phyloP scores from a whole-genome alignment of 2,797 vertebrate genomes.

The Aplochiton taeniatus region DNA sequence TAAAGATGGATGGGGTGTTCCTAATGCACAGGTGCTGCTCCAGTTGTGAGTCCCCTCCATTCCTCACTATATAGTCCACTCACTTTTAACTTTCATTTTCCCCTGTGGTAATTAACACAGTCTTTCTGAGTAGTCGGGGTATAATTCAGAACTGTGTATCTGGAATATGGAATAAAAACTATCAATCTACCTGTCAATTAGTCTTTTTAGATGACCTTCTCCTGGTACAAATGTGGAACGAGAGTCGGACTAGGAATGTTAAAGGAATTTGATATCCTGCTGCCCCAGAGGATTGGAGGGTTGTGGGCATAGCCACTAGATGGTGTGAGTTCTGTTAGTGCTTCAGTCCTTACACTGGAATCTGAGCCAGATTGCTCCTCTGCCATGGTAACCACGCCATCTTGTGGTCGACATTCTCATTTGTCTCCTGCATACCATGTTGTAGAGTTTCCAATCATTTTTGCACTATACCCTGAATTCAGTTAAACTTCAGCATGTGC shows the following conservation, averaged over 20 bases:
- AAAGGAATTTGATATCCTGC: not conserved
- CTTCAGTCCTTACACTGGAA: not conserved
- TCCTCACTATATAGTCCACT: constrained; percentile 46
- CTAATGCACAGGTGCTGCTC: constrained; percentile 79
- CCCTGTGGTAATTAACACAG: constrained; percentile 41
- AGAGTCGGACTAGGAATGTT: not conserved
- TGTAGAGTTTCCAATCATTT: not conserved
- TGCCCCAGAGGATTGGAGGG: not conserved
- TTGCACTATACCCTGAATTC: too few species aligned
- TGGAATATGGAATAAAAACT: constrained; percentile 4
- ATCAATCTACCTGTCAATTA: constrained; percentile 53
- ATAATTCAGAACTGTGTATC: constrained; percentile 42
- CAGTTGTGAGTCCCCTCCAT: constrained; percentile 67
- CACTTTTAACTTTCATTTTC: constrained; percentile 30
- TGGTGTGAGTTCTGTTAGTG: constrained; percentile 42
- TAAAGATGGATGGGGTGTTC: constrained; percentile 76
- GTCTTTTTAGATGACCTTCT: constrained; percentile 26
- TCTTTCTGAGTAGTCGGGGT: constrained; percentile 11
- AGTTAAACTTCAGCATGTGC: too few species aligned
- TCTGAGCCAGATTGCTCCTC: not conserved
- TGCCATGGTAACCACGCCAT: constrained; percentile 49
- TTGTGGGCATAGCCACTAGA: constrained; percentile 49
- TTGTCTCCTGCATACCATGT: too few species aligned
- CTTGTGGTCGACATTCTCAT: constrained; percentile 47
- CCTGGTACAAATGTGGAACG: constrained; percentile 11